Percentiles rank a stretch among this genome's conserved stretches.
Conservation (phyloP, 2,888 invertebrate species). For the Acanthopleura granulata region DNA sequence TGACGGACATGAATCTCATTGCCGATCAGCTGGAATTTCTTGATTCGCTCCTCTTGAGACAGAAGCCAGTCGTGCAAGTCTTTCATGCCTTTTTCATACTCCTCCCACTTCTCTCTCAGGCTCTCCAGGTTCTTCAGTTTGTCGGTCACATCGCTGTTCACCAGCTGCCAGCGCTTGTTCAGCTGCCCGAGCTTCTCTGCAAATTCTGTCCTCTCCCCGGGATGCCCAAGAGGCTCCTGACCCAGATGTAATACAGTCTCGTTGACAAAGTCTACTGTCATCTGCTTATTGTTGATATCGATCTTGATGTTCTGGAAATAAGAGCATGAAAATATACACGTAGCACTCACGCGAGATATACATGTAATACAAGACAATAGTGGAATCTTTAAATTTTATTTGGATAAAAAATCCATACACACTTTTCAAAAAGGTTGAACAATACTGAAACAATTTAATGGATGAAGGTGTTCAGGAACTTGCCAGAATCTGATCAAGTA, state of each 20-base stretch:
- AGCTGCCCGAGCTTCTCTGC: constrained; percentile 59
- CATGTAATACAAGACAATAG: constrained; percentile 1
- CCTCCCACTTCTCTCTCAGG: constrained; percentile 57
- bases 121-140: constrained; percentile 47
- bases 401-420: too few species aligned
- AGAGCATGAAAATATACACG: not conserved
- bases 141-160: constrained; percentile 51
- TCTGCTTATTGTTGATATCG: constrained; percentile 61
- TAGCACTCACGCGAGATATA: too few species aligned
- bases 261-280: constrained; percentile 67
- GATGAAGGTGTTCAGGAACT: too few species aligned
- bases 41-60: constrained; percentile 59
- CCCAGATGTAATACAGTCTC: constrained; percentile 53
- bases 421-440: too few species aligned
- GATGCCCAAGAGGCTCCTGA: constrained; percentile 35
- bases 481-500: too few species aligned
- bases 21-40: constrained; percentile 54
- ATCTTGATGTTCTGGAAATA: constrained; percentile 60
- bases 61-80: constrained; percentile 56
- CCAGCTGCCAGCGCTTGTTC: constrained; percentile 57
- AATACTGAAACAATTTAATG: too few species aligned
- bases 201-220: constrained; percentile 58
- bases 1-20: constrained; percentile 62
- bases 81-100: constrained; percentile 54
- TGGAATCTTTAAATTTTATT: too few species aligned